Percentiles rank a stretch among this genome's conserved stretches.
These are phyloP conservation scores for Lordiphosa andalusiaca DNA, from an alignment of 2,888 invertebrate genomes.

Conservation along the genomic window DNA sequence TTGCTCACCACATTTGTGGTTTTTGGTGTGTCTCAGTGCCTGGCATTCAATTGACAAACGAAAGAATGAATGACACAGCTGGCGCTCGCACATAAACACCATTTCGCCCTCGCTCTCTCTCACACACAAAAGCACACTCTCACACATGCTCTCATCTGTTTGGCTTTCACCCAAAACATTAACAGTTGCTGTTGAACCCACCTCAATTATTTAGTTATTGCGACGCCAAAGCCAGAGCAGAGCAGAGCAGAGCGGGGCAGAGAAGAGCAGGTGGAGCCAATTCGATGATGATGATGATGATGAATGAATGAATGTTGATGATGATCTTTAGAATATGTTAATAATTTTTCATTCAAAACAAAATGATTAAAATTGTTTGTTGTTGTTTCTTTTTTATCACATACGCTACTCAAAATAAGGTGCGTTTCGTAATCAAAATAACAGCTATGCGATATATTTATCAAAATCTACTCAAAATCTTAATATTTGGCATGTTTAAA, in stretches of 20 bases:
- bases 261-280: slow-evolving; percentile 14
- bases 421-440: too few species aligned
- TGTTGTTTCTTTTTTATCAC: slow-evolving; percentile 6
- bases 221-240: slow-evolving; percentile 21
- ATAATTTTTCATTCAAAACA: slow-evolving; percentile 54
- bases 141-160: not conserved
- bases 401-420: slow-evolving; percentile 2
- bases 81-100: not conserved
- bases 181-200: slow-evolving; percentile 39
- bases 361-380: slow-evolving; percentile 49
- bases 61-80: slow-evolving; percentile 4
- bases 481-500: too few species aligned
- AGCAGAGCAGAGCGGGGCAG: too few species aligned
- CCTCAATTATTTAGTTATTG: slow-evolving; percentile 59
- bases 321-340: slow-evolving; percentile 38
- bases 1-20: slow-evolving; percentile 6
- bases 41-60: slow-evolving; percentile 2
- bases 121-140: too few species aligned
- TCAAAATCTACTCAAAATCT: too few species aligned
- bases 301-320: slow-evolving; percentile 26
- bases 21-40: slow-evolving; percentile 11
- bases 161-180: slow-evolving; percentile 22
- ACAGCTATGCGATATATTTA: too few species aligned
- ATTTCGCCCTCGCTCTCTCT: not conserved
- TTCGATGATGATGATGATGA: slow-evolving; percentile 24